A percentile compares a stretch with the other conserved stretches of the same genome.
Conservation (phyloP, 2,113 vertebrate species). For the Perccottus glenii region DNA sequence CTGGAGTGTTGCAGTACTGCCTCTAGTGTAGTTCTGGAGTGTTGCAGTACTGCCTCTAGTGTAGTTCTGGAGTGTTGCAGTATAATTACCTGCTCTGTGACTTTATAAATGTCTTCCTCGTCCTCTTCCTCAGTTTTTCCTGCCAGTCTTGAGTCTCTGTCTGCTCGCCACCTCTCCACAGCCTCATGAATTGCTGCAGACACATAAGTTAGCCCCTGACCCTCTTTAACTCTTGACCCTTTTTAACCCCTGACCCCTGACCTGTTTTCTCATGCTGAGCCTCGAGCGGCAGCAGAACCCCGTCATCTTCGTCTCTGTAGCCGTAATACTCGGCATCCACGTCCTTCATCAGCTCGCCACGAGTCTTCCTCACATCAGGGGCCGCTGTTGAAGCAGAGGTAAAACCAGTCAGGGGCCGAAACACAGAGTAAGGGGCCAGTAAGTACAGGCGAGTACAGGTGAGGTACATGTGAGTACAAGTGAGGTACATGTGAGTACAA, state of each 20-base stretch:
- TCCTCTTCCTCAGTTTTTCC: slow-evolving; percentile 84
- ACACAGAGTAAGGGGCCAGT: neutral
- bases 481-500: too few relatives aligned
- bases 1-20: too few relatives aligned
- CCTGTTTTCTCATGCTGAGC: slow-evolving; percentile 89
- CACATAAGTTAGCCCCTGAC: too few relatives aligned
- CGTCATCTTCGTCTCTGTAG: slow-evolving; percentile 95
- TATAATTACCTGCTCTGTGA: slow-evolving; percentile 54
- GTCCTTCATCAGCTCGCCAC: slow-evolving; percentile 95
- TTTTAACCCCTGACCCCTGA: slow-evolving; percentile 36
- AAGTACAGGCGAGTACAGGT: too few relatives aligned
- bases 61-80: too few relatives aligned
- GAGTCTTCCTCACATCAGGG: slow-evolving; percentile 88
- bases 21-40: too few relatives aligned
- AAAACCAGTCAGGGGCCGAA: neutral
- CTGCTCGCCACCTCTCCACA: slow-evolving; percentile 88
- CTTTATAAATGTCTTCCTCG: slow-evolving; percentile 89
- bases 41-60: too few relatives aligned
- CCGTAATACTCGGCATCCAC: slow-evolving; percentile 97
- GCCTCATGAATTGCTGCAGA: slow-evolving; percentile 83
- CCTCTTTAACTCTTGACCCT: too few relatives aligned
- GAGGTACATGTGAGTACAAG: too few relatives aligned
- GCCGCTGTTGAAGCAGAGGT: slow-evolving; percentile 74
- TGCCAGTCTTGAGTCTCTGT: slow-evolving; percentile 78
- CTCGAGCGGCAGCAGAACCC: slow-evolving; percentile 91